phyloP scores from a whole-genome alignment of 2,797 vertebrate species.

The Lepidocolaptes lacrymiger region DNA sequence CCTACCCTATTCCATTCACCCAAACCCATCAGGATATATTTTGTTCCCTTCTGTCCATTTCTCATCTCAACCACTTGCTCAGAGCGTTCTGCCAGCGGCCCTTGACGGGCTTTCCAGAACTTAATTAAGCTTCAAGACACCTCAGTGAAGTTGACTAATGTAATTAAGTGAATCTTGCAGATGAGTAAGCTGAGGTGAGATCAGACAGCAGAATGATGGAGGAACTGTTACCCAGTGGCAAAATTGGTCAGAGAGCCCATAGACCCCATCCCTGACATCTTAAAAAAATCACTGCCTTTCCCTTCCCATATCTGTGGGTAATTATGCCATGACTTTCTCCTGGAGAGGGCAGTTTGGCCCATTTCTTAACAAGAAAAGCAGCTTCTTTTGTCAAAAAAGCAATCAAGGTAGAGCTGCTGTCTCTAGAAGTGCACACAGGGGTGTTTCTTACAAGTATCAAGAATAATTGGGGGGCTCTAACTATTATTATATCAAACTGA shows the following conservation, averaged over 20 bases:
- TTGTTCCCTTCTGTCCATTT: background rate
- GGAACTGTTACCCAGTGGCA: background rate
- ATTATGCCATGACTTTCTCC: background rate
- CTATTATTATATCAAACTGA: background rate
- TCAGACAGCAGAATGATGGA: background rate
- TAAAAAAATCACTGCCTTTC: background rate
- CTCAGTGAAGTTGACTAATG: slow-evolving; percentile 49
- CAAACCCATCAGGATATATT: fast-evolving
- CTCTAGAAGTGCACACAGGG: background rate
- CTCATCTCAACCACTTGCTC: background rate
- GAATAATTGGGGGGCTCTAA: fast-evolving
- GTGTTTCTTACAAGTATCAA: background rate
- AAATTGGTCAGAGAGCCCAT: background rate
- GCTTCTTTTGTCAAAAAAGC: background rate
- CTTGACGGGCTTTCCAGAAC: slow-evolving; percentile 5
- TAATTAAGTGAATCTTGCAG: slow-evolving; percentile 47
- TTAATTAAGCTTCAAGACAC: slow-evolving; percentile 57
- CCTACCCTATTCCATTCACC: fast-evolving
- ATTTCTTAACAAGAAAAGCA: background rate
- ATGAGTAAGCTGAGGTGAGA: slow-evolving; percentile 33
- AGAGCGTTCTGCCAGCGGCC: background rate
- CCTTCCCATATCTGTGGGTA: background rate
- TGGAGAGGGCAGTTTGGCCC: background rate
- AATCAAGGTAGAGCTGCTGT: background rate
- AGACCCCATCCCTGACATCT: background rate